Evolutionary conservation across 1,140 invertebrate genomes (phyloP), one percentile per base, ranked within the genome.

Genomic region (Capitella teleta): DNA sequence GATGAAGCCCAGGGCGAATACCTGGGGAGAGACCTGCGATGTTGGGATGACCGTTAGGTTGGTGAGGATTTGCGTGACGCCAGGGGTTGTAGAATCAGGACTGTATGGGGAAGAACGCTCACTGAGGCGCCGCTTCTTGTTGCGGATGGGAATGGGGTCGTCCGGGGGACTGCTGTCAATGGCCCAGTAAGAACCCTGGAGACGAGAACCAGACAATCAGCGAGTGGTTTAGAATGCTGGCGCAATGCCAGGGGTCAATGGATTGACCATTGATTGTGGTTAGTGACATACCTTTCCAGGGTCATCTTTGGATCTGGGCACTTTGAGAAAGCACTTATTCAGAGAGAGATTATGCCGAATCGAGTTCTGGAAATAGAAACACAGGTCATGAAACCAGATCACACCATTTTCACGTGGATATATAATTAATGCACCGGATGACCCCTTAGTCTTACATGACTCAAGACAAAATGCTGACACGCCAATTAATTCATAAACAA

Each of bases 271-370:
- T 40, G 34, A 32, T 43, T n/a, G 30, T 10, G 21, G 36, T 43
- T 32, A 42, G 37, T 21, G 50, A 34, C 36, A 28, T 45, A 49
- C 91, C 69, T 95, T 75, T 1, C 88, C 88, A 0, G 89, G 90
- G 63, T 93, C 88, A 64, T 93, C 88, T 66, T 91, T 92, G 60
- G 91, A 86, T 1, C 89, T 73, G 0, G 89, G 86, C 2, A 94
- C 87, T 76, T 98, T 98, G 6, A 97, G 86, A 68, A 98, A 98
- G 64, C 93, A 98, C 73, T 98, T 97, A 73, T 98, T 98, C 57
- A 98, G 75, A 57, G 85, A 90, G 2, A 98, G 73, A 68, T 98
- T 98, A 70, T 98, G 95, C 1, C 95, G 74, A 51, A 98, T 98
- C 0, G 91, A 96, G 64, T 98, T 98, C 68, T 98, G 94, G 52